Percentiles rank a stretch among this genome's conserved stretches.
Evolutionary conservation across 2,797 vertebrate species (phyloP).

Genomic region (Urophycis tenuis): DNA sequence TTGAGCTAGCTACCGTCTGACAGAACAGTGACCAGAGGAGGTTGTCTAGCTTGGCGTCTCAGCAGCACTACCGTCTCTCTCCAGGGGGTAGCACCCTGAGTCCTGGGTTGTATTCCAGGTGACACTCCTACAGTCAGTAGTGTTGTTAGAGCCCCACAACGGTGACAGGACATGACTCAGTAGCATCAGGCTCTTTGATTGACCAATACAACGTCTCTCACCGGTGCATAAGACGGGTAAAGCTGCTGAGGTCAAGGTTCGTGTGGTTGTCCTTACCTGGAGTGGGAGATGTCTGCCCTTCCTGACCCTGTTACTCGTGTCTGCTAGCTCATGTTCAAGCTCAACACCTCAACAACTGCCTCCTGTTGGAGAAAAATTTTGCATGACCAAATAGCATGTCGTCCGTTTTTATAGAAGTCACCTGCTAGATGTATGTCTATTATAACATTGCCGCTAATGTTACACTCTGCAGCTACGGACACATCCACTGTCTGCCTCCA

Average conservation of each 20-base stretch:
- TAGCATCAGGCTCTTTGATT: not conserved
- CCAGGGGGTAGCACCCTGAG: not conserved
- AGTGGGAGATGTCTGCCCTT: not conserved
- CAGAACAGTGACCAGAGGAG: not conserved
- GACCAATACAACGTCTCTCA: not conserved
- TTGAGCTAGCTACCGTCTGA: not conserved
- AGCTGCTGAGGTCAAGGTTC: not conserved
- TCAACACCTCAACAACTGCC: too few species aligned
- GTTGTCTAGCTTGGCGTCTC: not conserved
- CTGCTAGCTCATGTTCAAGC: not conserved
- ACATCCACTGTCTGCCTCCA: not conserved
- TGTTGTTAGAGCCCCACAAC: too few species aligned
- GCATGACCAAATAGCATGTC: too few species aligned
- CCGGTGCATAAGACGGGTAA: not conserved
- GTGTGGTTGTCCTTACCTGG: not conserved
- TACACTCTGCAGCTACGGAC: not conserved
- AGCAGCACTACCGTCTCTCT: not conserved
- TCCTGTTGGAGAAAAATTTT: too few species aligned
- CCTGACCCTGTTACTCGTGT: not conserved
- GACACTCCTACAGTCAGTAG: too few species aligned
- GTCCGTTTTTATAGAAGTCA: too few species aligned
- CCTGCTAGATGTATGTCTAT: not conserved
- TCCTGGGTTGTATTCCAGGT: not conserved
- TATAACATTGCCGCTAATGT: not conserved
- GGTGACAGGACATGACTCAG: not conserved